Evolutionary conservation across 2,888 invertebrate species (phyloP).

Genomic region (Hirudinaria manillensis): DNA sequence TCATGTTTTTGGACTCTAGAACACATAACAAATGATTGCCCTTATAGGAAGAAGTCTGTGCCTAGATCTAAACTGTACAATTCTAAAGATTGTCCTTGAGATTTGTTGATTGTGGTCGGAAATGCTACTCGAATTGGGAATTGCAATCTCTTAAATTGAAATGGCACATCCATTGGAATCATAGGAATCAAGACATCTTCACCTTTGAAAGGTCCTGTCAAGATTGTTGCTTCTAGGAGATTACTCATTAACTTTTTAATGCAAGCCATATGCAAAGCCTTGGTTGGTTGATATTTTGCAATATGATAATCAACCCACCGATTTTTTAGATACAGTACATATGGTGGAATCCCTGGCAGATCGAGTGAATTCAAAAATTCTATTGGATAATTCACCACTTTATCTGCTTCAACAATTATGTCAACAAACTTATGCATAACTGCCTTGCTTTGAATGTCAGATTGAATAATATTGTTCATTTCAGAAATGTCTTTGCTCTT

Average conservation of each 20-base stretch:
- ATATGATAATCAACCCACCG: conserved; percentile 40
- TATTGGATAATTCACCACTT: conserved; percentile 39
- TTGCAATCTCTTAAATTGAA: neutral
- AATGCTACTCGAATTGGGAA: conserved; percentile 4
- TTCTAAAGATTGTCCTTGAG: conserved; percentile 21
- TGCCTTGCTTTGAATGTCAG: neutral
- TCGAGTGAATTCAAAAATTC: conserved; percentile 41
- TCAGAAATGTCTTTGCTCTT: conserved; percentile 33
- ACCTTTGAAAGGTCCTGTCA: conserved; percentile 37
- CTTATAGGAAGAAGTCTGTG: conserved; percentile 28
- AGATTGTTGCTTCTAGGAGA: conserved; percentile 39
- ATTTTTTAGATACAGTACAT: conserved; percentile 41
- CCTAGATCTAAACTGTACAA: conserved; percentile 30
- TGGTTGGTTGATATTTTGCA: too few relatives aligned
- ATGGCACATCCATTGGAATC: conserved; percentile 31
- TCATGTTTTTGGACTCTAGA: conserved; percentile 32
- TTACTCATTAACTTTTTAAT: conserved; percentile 38
- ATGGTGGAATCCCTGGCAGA: conserved; percentile 40
- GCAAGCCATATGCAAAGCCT: too few relatives aligned
- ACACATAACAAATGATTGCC: conserved; percentile 28
- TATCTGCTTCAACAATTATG: conserved; percentile 20
- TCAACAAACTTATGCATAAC: neutral
- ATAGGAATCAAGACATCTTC: conserved; percentile 41
- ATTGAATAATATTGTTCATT: conserved; percentile 34
- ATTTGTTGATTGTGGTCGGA: neutral